phyloP scores from a whole-genome alignment of 2,113 vertebrate species.

The Pteruthius melanotis region DNA sequence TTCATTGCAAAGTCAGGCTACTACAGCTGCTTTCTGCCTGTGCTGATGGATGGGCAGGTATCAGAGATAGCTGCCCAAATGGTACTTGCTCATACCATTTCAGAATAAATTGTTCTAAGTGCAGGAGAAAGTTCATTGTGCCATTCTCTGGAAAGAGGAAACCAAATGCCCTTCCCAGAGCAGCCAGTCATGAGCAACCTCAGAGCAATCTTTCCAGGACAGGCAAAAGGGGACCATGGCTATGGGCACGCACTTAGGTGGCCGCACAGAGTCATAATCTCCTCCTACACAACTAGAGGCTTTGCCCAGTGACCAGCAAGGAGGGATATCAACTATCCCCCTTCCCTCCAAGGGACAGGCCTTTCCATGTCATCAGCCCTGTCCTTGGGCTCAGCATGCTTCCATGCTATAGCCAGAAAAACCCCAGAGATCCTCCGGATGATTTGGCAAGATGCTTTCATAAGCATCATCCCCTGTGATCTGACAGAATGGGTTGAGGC shows the following conservation, averaged over 20 bases:
- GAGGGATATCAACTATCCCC: background rate
- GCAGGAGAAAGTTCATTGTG: background rate
- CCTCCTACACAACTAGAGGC: background rate
- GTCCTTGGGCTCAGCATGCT: accelerated
- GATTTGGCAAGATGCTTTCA: background rate
- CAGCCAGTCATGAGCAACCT: background rate
- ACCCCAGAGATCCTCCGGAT: background rate
- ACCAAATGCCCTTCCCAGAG: background rate
- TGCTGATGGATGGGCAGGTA: background rate
- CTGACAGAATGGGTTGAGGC: background rate
- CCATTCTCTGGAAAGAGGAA: background rate
- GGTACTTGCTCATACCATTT: accelerated
- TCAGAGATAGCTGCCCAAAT: too few relatives aligned
- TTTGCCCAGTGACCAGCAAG: background rate
- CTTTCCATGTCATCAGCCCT: background rate
- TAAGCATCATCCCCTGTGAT: background rate
- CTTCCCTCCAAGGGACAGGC: accelerated
- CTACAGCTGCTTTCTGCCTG: background rate
- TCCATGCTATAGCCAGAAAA: background rate
- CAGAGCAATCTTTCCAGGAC: background rate
- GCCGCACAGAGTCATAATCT: background rate
- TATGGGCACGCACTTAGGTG: background rate
- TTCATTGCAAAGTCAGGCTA: background rate
- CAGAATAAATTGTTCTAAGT: background rate
- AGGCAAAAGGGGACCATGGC: background rate